Percentiles rank a stretch among this genome's conserved stretches.
These are phyloP conservation scores for Tribolium castaneum DNA, from an alignment of 1,140 invertebrate genomes.

Conservation along the genomic window DNA sequence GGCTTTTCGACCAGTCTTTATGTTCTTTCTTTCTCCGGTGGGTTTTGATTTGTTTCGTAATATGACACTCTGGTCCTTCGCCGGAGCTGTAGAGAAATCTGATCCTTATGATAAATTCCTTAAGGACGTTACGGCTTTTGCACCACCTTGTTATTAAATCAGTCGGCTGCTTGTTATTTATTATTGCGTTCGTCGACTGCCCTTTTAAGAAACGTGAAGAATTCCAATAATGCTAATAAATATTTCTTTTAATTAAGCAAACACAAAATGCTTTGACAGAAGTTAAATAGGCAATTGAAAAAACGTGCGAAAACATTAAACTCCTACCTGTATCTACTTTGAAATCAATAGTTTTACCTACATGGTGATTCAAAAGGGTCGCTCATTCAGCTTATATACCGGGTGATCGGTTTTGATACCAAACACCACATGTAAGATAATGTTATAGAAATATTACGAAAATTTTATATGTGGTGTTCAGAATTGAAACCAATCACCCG, in stretches of 20 bases:
- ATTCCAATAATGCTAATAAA: slow-evolving; percentile 15
- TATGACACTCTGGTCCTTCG: slow-evolving; percentile 35
- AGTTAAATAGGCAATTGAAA: background rate
- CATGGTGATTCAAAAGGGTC: no score
- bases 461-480: no score
- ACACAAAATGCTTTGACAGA: background rate
- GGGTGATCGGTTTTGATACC: no score
- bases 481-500: no score
- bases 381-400: no score
- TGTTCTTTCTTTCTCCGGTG: slow-evolving; percentile 15
- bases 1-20: slow-evolving; percentile 31
- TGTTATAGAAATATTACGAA: no score
- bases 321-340: no score
- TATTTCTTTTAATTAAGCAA: background rate
- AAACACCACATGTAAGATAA: no score
- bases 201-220: slow-evolving; percentile 25
- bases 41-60: slow-evolving; percentile 43
- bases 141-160: slow-evolving; percentile 30
- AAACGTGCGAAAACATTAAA: no score
- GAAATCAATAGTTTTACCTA: no score
- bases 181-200: slow-evolving; percentile 27
- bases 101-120: slow-evolving; percentile 38
- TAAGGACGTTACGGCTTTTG: slow-evolving; percentile 31
- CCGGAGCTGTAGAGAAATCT: slow-evolving; percentile 24
- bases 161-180: slow-evolving; percentile 29